These are phyloP conservation scores for Agrochola lota DNA, from an alignment of 2,888 invertebrate species.

Conservation along the genomic window DNA sequence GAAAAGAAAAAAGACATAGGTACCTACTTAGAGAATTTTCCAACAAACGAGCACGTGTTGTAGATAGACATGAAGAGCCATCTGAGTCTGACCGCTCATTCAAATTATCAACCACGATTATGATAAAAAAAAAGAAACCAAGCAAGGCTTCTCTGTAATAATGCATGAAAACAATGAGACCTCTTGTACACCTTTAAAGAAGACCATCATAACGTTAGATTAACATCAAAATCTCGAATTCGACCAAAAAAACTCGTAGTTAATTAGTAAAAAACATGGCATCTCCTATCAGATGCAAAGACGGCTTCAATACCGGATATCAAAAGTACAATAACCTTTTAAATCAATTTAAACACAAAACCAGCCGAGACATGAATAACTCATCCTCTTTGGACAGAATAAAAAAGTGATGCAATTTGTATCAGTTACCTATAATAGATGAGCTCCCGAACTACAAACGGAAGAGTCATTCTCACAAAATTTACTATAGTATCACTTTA, in stretches of 20 bases:
- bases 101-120: background rate
- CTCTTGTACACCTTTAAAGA: background rate
- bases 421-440: constrained; percentile 66
- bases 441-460: constrained; percentile 65
- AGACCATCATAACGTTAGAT: constrained; percentile 11
- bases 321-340: constrained; percentile 69
- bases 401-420: constrained; percentile 68
- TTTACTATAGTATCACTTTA: constrained; percentile 63
- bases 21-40: background rate
- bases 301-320: constrained; percentile 56
- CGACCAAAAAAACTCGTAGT: constrained; percentile 27
- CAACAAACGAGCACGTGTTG: background rate
- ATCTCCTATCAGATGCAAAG: constrained; percentile 51
- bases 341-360: constrained; percentile 69
- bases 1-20: background rate
- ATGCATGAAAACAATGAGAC: background rate
- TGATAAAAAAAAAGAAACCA: background rate
- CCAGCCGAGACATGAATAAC: constrained; percentile 58
- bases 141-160: background rate
- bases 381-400: constrained; percentile 51
- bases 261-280: constrained; percentile 64
- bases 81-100: background rate
- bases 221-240: constrained; percentile 19
- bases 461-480: constrained; percentile 66
- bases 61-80: background rate